Evolutionary conservation across 2,113 vertebrate species (phyloP).

Genomic region (Nerophis ophidion): DNA sequence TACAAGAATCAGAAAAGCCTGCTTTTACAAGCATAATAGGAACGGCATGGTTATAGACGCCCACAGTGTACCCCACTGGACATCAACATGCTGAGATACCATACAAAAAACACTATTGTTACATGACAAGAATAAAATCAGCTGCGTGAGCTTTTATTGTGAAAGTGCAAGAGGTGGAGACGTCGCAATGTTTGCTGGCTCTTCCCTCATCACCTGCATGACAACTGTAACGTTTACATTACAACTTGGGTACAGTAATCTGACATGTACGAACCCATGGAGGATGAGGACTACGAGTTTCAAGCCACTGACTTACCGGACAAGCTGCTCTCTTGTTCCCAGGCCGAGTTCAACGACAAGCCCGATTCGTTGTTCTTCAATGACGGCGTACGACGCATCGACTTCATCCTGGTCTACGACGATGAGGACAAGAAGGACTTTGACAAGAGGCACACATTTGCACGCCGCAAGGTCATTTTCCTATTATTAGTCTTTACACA

Average conservation of each 20-base stretch:
- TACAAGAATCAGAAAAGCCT: no score
- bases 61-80: no score
- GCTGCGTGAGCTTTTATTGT: not conserved
- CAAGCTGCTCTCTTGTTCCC: conserved; percentile 32
- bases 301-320: conserved; percentile 13
- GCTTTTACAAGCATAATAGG: no score
- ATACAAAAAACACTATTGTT: not conserved
- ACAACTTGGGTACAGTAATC: not conserved
- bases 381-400: conserved; percentile 82
- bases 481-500: not conserved
- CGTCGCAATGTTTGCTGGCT: conserved; percentile 33
- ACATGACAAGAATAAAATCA: not conserved
- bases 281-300: conserved; percentile 49
- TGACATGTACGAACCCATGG: conserved; percentile 52
- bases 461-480: conserved; percentile 72
- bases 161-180: not conserved
- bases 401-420: conserved; percentile 89
- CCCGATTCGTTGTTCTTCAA: conserved; percentile 85
- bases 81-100: not conserved
- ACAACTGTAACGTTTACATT: not conserved
- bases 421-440: conserved; percentile 80
- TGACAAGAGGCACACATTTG: conserved; percentile 71
- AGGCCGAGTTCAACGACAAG: conserved; percentile 83
- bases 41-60: no score
- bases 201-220: conserved; percentile 23